phyloP scores from a whole-genome alignment of 2,888 invertebrate species.

The Ditula angustiorana region DNA sequence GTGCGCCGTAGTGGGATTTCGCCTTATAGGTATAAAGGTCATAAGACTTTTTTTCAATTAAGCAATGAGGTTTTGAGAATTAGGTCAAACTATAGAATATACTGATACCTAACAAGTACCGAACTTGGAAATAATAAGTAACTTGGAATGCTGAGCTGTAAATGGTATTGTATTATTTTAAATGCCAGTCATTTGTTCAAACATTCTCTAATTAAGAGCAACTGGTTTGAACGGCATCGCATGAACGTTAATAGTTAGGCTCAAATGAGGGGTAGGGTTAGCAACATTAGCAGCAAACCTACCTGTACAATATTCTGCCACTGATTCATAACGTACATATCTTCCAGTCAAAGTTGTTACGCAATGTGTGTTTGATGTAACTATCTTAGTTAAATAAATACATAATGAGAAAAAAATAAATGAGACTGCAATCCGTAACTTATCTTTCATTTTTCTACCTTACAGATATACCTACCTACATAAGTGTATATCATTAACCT shows the following conservation, averaged over 20 bases:
- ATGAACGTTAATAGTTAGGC: slow-evolving; percentile 41
- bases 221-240: slow-evolving; percentile 23
- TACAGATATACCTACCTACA: too few relatives aligned
- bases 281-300: slow-evolving; percentile 53
- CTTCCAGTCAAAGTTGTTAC: slow-evolving; percentile 80
- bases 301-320: slow-evolving; percentile 64
- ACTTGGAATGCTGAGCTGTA: not conserved
- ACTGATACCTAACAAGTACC: too few relatives aligned
- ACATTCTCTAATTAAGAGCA: slow-evolving; percentile 21
- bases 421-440: slow-evolving; percentile 77
- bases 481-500: too few relatives aligned
- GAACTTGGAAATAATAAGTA: too few relatives aligned
- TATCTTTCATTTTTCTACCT: not conserved
- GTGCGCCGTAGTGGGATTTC: too few relatives aligned
- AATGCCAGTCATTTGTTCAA: slow-evolving; percentile 16
- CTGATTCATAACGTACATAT: slow-evolving; percentile 68
- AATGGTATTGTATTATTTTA: slow-evolving; percentile 13
- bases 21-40: not conserved
- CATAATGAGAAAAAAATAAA: slow-evolving; percentile 75
- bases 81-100: not conserved
- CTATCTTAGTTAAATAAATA: slow-evolving; percentile 76
- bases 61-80: not conserved
- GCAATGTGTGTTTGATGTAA: slow-evolving; percentile 82
- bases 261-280: slow-evolving; percentile 48
- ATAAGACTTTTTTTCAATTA: not conserved